These are phyloP conservation scores for Pantala flavescens DNA, from an alignment of 1,140 invertebrate genomes.

Conservation along the genomic window DNA sequence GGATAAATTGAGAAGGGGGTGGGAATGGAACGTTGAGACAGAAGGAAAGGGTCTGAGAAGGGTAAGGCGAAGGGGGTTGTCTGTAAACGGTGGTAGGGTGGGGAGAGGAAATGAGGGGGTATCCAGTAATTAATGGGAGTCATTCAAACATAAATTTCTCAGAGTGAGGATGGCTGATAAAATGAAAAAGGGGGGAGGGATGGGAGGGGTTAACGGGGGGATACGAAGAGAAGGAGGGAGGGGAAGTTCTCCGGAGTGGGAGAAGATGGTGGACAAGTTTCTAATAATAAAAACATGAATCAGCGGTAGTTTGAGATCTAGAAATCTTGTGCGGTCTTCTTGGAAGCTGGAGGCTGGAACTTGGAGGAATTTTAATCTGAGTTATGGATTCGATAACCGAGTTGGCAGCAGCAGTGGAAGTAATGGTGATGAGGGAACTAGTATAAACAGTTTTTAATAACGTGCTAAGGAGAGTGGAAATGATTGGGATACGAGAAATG, in stretches of 20 bases:
- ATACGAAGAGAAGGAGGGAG: not conserved
- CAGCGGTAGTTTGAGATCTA: not conserved
- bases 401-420: too few relatives aligned
- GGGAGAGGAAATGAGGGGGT: not conserved
- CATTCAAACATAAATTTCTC: slow-evolving; percentile 10
- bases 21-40: not conserved
- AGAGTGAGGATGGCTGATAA: not conserved
- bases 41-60: not conserved
- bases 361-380: too few relatives aligned
- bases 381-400: too few relatives aligned
- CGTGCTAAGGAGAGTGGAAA: too few relatives aligned
- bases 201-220: not conserved
- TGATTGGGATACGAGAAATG: too few relatives aligned
- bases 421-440: too few relatives aligned
- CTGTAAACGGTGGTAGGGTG: not conserved
- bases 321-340: too few relatives aligned
- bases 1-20: slow-evolving; percentile 1
- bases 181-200: not conserved
- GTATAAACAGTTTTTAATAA: too few relatives aligned
- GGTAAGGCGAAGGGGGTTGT: not conserved
- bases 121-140: slow-evolving; percentile 2
- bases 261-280: slow-evolving; percentile 1
- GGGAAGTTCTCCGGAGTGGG: not conserved
- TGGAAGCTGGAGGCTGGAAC: too few relatives aligned
- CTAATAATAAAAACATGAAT: slow-evolving; percentile 11